A percentile compares a stretch with the other conserved stretches of the same genome.
Conservation (phyloP, 2,113 vertebrate genomes). For the Caloenas nicobarica region DNA sequence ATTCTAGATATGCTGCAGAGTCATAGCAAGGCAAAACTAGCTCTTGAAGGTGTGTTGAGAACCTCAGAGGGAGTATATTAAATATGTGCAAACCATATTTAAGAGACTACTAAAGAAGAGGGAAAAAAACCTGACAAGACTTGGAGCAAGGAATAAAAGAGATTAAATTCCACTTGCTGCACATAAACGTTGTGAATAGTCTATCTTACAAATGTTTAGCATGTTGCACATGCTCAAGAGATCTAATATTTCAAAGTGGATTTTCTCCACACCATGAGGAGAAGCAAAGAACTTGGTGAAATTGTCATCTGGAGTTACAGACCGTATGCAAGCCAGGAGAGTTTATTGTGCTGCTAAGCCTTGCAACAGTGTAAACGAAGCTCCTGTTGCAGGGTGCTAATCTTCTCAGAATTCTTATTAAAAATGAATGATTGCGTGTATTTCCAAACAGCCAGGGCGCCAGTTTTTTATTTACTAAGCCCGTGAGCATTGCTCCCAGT, state of each 20-base stretch:
- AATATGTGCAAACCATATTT: conserved; percentile 56
- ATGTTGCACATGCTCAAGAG: conserved; percentile 37
- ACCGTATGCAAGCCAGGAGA: not conserved
- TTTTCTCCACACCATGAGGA: conserved; percentile 32
- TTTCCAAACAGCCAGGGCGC: conserved; percentile 9
- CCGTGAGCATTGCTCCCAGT: not conserved
- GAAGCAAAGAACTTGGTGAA: not conserved
- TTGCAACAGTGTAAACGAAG: conserved; percentile 25
- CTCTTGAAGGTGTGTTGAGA: conserved; percentile 44
- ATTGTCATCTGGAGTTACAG: not conserved
- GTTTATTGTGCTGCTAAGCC: conserved; percentile 7
- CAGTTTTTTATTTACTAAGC: conserved; percentile 28
- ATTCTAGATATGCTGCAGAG: not conserved
- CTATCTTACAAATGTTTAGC: conserved; percentile 49
- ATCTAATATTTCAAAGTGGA: conserved; percentile 54
- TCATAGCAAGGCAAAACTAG: conserved; percentile 24
- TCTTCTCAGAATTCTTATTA: conserved; percentile 65
- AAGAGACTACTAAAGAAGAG: conserved; percentile 40
- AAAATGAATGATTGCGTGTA: conserved; percentile 58
- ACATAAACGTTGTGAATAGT: conserved; percentile 43
- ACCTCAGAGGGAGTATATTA: conserved; percentile 58
- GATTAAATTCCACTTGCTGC: conserved; percentile 60
- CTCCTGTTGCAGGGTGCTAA: conserved; percentile 57
- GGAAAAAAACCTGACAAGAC: conserved; percentile 53
- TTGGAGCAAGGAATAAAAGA: conserved; percentile 49